Base-by-base conservation (phyloP, 2,113 vertebrate species). In the Prionailurus bengalensis region DNA sequence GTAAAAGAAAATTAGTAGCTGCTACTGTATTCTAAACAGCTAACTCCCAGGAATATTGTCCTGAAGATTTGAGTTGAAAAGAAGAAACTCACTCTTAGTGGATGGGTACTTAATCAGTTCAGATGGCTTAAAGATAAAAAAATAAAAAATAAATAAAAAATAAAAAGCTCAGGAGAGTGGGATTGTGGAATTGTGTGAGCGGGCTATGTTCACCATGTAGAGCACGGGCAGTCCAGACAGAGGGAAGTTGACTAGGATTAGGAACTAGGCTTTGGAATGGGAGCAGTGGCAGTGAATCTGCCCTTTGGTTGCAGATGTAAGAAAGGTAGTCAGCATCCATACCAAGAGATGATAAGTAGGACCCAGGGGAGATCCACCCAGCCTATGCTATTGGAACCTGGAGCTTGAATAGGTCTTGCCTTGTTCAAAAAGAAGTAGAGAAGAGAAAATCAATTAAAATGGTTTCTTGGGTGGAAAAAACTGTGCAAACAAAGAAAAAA, bases 11-110 rank as follows among this genome's bases (percentile, higher is more conserved):
- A 31, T 48, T 33, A 65, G 42, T 27, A 89, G 33, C 55, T 14
- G 39, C 48, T 13, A 39, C 6, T 63, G 39, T 17, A 27, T n/a
- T 86, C 36, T 58, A 85, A 79, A 51, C 55, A 48, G 45, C 33
- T 27, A 27, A n/a, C 48, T 58, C 65, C 21, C 23, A 88, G 73
- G 25, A 58, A 63, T 10, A 71, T 3, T 23, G 23, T 27, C 36
- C 51, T 80, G 48, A 95, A n/a, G 45, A 31, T 39, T 80, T 85
- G 79, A 58, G 63, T 19, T 63, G 85, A 82, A 73, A 61, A 16
- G 17, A 45, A 73, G 70, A 61, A 94, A 90, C 45, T 36, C 79
- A 36, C 19, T 88, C 45, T 89, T 80, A 11, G 5, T 82, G 66
- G 65, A 4, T 82, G 66, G 65, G 5, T 55, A 61, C 19, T 63